phyloP scores from a whole-genome alignment of 2,113 vertebrate genomes.

The Parus major region DNA sequence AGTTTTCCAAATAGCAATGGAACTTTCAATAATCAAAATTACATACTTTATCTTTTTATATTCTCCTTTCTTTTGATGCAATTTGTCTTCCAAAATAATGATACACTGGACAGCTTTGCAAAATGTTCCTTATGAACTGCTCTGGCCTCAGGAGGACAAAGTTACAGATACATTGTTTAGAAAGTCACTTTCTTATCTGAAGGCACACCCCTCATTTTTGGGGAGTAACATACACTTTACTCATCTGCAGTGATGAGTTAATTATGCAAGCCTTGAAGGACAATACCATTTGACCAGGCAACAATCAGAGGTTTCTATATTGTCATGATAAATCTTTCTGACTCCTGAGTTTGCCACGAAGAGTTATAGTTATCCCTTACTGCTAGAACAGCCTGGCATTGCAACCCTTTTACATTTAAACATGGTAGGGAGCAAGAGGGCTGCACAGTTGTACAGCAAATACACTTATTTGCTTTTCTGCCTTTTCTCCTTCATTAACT shows the following conservation, averaged over 20 bases:
- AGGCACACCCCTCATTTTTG: neutral
- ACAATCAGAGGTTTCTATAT: neutral
- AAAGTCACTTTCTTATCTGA: neutral
- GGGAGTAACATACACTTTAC: neutral
- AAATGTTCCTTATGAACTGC: neutral
- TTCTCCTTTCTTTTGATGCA: neutral
- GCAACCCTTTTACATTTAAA: neutral
- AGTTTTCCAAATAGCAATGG: neutral
- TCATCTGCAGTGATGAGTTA: neutral
- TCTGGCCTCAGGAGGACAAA: neutral
- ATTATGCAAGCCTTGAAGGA: neutral
- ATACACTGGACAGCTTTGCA: neutral
- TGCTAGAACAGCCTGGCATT: neutral
- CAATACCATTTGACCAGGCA: neutral
- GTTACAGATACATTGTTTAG: neutral
- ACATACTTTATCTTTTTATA: neutral
- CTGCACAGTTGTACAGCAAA: neutral
- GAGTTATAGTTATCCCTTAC: neutral
- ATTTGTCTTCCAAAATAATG: neutral
- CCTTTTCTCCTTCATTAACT: neutral
- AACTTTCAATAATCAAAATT: neutral
- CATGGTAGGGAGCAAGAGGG: neutral
- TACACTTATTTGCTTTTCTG: neutral
- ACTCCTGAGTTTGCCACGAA: neutral
- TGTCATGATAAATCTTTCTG: neutral